phyloP scores from a whole-genome alignment of 2,888 invertebrate genomes.

The Tetanocera ferruginea region DNA sequence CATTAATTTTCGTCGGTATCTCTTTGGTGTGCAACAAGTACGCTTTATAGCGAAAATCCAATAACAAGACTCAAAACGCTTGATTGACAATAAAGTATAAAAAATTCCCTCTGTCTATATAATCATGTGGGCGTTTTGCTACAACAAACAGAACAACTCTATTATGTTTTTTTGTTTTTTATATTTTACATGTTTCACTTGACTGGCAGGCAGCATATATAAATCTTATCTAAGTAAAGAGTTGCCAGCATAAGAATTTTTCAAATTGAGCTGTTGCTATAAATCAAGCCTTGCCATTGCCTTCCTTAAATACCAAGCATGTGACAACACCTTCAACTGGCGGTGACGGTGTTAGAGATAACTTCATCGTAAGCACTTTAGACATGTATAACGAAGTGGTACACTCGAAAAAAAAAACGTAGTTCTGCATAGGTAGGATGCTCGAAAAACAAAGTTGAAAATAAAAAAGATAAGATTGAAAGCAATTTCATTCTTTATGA shows the following conservation, averaged over 20 bases:
- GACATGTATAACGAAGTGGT: too few species aligned
- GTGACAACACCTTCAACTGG: too few species aligned
- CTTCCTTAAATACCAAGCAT: too few species aligned
- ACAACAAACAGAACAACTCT: background rate
- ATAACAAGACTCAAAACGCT: background rate
- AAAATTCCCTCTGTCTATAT: background rate
- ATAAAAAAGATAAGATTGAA: too few species aligned
- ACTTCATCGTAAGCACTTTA: too few species aligned
- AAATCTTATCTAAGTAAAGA: conserved; percentile 19
- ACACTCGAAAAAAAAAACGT: too few species aligned
- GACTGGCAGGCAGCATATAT: background rate
- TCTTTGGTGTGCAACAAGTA: background rate
- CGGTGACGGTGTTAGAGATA: too few species aligned
- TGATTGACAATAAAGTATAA: conserved; percentile 18
- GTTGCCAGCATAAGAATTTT: conserved; percentile 17
- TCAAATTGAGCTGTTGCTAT: background rate
- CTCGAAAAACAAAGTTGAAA: too few species aligned
- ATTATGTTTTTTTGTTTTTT: background rate
- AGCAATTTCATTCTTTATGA: too few species aligned
- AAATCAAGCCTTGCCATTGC: background rate
- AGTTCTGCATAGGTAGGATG: too few species aligned
- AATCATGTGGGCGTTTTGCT: conserved; percentile 1
- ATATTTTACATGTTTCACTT: background rate
- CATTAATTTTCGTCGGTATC: conserved; percentile 20
- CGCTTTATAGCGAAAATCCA: background rate